Evolutionary conservation across 53 echinoderm and acorn worm species (phyloP), one percentile per base, ranked within the genome.

Genomic region (Crossaster papposus): DNA sequence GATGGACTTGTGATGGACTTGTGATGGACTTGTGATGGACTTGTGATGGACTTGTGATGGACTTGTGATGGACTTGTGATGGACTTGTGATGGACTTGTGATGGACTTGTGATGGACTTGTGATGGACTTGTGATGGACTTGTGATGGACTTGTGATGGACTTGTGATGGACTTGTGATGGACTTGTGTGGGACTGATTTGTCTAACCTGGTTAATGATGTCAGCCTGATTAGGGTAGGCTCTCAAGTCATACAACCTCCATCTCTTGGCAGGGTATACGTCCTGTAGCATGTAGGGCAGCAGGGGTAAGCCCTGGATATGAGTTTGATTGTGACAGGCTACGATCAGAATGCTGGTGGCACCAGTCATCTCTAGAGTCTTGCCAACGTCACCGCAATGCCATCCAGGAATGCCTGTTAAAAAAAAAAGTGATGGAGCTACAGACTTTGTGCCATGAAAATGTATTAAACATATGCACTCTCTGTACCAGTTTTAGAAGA

Each of bases 351-450:
- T 90, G 68, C 89, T 90, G 14, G 93, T 83, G 31, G 79, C 79
- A 17, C 85, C 83, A 18, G 93, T 86, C 86, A 85, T 80, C 38
- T 79, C 79, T 22, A 93, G 70, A 32, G 93, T 93, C 81, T 93
- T 93, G 6, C 93, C 90, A 0, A 93, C 81, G 30, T 90, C 90
- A 26, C 78, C 85, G 30, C 30, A 70, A 64, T 89, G 70, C 93
- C 93, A 93, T 3, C 90, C 93, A 36, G 83, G 54, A 38, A 32
- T 32, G 8, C 30, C 89, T 89, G 36, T 36, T 31, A 26, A 35
- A 28, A 36, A 51, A 36, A 77, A 31, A 14, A 23, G 4, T 24
- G 2, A 10, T 26, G 28, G 24, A 68, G 10, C 3, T 62, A 20
- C 12, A 9, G 62, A 17, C 4, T 23, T 62, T 62, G 17, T 1